Conservation (phyloP, 2,888 invertebrate species). For the Himalopsyche kuldschensis region DNA sequence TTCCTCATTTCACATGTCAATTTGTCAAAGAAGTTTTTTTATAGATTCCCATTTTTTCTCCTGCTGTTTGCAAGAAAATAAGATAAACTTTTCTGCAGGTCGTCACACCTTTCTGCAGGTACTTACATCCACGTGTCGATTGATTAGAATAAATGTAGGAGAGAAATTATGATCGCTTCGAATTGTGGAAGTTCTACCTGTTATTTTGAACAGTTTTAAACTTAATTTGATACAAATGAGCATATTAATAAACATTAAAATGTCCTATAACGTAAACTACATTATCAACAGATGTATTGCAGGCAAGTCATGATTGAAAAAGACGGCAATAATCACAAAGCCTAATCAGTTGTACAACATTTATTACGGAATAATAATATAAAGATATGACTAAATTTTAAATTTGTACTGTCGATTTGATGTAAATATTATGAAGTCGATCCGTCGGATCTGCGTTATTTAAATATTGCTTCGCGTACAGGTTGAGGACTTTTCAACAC, state of each 20-base stretch:
- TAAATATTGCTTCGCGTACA: not conserved
- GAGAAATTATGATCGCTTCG: too few relatives aligned
- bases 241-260: not conserved
- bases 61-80: too few relatives aligned
- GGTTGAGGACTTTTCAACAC: not conserved
- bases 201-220: too few relatives aligned
- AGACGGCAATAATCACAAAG: not conserved
- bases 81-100: too few relatives aligned
- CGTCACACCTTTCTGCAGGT: too few relatives aligned
- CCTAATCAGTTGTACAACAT: not conserved
- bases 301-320: not conserved
- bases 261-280: not conserved
- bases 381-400: not conserved
- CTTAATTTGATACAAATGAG: too few relatives aligned
- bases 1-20: too few relatives aligned
- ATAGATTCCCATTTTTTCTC: too few relatives aligned
- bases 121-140: too few relatives aligned
- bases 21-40: too few relatives aligned
- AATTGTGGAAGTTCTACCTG: too few relatives aligned
- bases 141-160: too few relatives aligned
- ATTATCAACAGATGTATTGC: not conserved
- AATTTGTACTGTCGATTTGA: not conserved
- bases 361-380: not conserved
- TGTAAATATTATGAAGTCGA: not conserved
- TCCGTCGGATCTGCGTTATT: not conserved